Percentiles rank a stretch among this genome's conserved stretches.
phyloP scores from a whole-genome alignment of 2,113 vertebrate species.

The Ptyas mucosa region DNA sequence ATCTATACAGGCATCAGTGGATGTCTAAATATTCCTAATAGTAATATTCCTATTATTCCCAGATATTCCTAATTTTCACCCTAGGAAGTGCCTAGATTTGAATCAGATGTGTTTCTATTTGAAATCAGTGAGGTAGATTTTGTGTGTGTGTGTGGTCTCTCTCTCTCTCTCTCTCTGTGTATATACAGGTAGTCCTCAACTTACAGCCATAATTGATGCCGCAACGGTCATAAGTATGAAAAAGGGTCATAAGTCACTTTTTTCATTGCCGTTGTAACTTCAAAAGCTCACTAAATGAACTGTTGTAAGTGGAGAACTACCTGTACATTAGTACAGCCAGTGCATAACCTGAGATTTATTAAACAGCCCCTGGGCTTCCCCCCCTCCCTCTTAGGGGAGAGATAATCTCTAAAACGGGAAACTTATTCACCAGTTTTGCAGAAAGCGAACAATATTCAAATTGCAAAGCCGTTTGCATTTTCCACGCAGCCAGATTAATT shows the following conservation, averaged over 20 bases:
- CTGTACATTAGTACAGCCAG: background rate
- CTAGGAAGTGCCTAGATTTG: background rate
- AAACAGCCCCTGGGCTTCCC: background rate
- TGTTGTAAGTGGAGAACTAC: background rate
- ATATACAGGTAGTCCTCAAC: too few relatives aligned
- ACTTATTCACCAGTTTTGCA: background rate
- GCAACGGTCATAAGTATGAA: background rate
- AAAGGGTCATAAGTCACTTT: background rate
- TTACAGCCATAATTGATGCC: background rate
- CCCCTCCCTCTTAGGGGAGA: background rate
- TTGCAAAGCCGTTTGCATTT: constrained; percentile 17
- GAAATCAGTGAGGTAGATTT: background rate
- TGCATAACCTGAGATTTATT: background rate
- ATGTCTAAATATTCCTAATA: background rate
- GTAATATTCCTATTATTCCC: too few relatives aligned
- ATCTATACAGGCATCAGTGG: background rate
- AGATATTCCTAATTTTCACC: background rate
- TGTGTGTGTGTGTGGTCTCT: too few relatives aligned
- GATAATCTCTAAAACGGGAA: background rate
- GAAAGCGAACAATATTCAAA: constrained; percentile 9
- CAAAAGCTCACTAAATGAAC: background rate
- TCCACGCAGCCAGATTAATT: constrained; percentile 10
- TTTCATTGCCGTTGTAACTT: background rate
- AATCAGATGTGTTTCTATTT: background rate
- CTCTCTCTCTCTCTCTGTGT: too few relatives aligned